Base-by-base conservation (phyloP, 2,113 vertebrate genomes). In the Leuciscus idus region DNA sequence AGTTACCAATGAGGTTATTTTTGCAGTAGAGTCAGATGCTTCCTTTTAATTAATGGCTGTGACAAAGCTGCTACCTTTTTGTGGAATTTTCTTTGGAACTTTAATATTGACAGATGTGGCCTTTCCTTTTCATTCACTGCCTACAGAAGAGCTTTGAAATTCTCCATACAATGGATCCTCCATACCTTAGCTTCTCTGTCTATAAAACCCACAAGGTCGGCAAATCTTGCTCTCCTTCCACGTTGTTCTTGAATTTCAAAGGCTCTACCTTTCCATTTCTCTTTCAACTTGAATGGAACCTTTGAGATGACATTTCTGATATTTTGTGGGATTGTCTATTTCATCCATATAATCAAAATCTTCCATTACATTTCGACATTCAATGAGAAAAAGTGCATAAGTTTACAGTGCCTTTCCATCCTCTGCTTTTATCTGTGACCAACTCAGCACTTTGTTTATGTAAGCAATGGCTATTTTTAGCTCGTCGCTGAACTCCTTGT, bases 291-390 rank as follows among this genome's bases (percentile, higher is more conserved):
- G 59, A 62, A 62, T 62, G 59, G 10, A 62, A 61, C 23, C 39
- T 62, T 39, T 64, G 23, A 64, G n/a, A 81, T 36, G 59, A 62
- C 26, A 43, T 28, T 13, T 81, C 62, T 28, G 21, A 81, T n/a
- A 81, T 64, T 33, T 33, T 33, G 28, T 19, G 26, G 64, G 64
- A 66, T 30, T 66, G 62, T 66, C 62, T 28, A 66, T 81, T 81
- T 57, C 78, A 6, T n/a, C 30, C 21, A 81, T 81, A 21, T 46
- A 23, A 3, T 43, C 33, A 28, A 48, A 28, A 68, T 68, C 64
- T 28, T 81, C 78, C 61, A 33, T 48, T 76, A 36, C 57, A 81
- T 62, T 81, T 33, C 36, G 61, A 39, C 79, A 66, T 21, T 33
- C 19, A n/a, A 10, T 66, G 1, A 81, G 36, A 28, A 66, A 66